These are phyloP conservation scores for Chrysotoxum bicinctum DNA, from an alignment of 2,888 invertebrate genomes.

Conservation along the genomic window DNA sequence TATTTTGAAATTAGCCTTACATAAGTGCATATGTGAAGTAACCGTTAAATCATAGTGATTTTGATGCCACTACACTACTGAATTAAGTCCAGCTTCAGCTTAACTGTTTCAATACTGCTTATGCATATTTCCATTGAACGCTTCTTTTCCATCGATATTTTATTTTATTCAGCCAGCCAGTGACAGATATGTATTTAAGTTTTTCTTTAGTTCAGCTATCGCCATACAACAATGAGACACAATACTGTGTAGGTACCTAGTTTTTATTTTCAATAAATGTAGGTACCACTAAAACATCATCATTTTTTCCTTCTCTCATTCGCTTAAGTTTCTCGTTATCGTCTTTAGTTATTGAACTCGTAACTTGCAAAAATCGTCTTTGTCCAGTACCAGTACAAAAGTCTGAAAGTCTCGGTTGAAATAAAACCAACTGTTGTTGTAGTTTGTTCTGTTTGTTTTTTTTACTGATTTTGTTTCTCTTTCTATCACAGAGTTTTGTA, in stretches of 20 bases:
- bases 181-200: not conserved
- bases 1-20: not conserved
- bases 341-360: not conserved
- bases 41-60: not conserved
- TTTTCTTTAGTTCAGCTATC: not conserved
- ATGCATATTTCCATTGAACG: conserved; percentile 3
- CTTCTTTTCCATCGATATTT: conserved; percentile 22
- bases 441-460: not conserved
- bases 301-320: not conserved
- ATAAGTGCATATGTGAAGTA: too few relatives aligned
- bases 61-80: not conserved
- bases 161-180: not conserved
- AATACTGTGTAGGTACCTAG: not conserved
- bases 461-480: not conserved
- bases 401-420: conserved; percentile 22
- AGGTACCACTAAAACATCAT: not conserved
- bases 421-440: conserved; percentile 48
- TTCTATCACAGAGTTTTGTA: conserved; percentile 16
- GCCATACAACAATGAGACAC: not conserved
- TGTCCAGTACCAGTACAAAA: conserved; percentile 3
- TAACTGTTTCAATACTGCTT: not conserved
- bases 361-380: not conserved
- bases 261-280: not conserved
- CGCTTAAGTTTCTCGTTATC: not conserved
- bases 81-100: conserved; percentile 4